A percentile compares a stretch with the other conserved stretches of the same genome.
phyloP scores from a whole-genome alignment of 2,888 invertebrate species.

The Apotomis turbidana region DNA sequence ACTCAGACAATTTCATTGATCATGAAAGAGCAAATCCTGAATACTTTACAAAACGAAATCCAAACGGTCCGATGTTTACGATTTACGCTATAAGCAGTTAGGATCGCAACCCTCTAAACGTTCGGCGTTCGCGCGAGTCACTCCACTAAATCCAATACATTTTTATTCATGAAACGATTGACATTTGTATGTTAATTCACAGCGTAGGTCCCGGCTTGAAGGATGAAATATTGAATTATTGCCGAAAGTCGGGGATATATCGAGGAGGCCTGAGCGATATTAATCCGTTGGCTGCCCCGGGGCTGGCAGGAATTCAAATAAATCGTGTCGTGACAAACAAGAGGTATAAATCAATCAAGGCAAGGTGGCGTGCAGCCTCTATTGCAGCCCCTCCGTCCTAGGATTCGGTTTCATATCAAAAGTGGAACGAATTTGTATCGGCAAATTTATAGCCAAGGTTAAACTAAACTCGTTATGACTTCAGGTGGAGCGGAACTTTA shows the following conservation, averaged over 20 bases:
- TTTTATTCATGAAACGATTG: conserved; percentile 84
- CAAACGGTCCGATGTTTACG: conserved; percentile 60
- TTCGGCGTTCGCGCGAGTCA: conserved; percentile 72
- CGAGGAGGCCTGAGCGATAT: conserved; percentile 78
- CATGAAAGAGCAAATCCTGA: conserved; percentile 29
- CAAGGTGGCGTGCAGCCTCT: conserved; percentile 80
- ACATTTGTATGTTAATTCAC: conserved; percentile 84
- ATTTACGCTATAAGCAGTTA: conserved; percentile 71
- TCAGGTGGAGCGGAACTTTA: conserved; percentile 69
- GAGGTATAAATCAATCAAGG: conserved; percentile 83
- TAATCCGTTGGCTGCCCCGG: conserved; percentile 79
- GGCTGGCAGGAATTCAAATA: conserved; percentile 84
- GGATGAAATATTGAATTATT: conserved; percentile 84
- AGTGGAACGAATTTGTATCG: conserved; percentile 78
- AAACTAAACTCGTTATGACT: conserved; percentile 79
- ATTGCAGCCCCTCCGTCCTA: conserved; percentile 61
- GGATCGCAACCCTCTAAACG: conserved; percentile 65
- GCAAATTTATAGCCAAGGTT: conserved; percentile 77
- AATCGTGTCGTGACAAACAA: conserved; percentile 83
- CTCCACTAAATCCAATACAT: conserved; percentile 83
- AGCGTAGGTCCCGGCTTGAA: conserved; percentile 76
- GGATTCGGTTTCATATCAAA: conserved; percentile 61
- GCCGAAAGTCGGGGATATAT: conserved; percentile 80
- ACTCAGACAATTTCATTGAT: conserved; percentile 29
- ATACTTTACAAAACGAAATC: conserved; percentile 38